Evolutionary conservation across 2,797 vertebrate genomes (phyloP).

Genomic region (Arremon brunneinucha): DNA sequence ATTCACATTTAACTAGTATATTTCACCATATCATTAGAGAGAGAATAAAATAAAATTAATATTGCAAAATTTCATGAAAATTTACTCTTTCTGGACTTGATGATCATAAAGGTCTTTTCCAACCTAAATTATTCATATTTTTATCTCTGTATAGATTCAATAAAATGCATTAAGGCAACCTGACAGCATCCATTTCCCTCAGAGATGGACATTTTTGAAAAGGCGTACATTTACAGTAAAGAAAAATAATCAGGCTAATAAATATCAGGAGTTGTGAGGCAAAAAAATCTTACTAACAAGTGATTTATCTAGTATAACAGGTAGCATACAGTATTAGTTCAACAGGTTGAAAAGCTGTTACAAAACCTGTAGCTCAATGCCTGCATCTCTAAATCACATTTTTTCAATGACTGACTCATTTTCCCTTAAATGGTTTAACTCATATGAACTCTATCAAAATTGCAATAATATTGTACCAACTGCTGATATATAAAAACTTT

Average conservation of each 20-base stretch:
- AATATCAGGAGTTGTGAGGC: neutral
- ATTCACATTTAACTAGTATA: neutral
- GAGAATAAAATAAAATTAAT: slow-evolving; percentile 16
- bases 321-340: neutral
- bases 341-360: neutral
- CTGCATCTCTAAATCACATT: neutral
- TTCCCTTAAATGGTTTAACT: slow-evolving; percentile 4
- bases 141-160: neutral
- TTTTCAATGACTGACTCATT: neutral
- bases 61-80: neutral
- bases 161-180: neutral
- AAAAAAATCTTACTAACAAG: neutral
- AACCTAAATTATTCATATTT: neutral
- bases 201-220: neutral
- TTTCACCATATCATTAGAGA: neutral
- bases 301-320: neutral
- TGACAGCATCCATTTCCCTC: neutral
- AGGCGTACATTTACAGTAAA: neutral
- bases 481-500: neutral
- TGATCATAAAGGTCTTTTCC: neutral
- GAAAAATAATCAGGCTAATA: neutral
- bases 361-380: neutral
- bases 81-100: neutral
- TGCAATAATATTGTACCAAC: neutral
- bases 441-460: neutral